Base-by-base conservation (phyloP, 2,113 vertebrate species). In the Nymphicus hollandicus region DNA sequence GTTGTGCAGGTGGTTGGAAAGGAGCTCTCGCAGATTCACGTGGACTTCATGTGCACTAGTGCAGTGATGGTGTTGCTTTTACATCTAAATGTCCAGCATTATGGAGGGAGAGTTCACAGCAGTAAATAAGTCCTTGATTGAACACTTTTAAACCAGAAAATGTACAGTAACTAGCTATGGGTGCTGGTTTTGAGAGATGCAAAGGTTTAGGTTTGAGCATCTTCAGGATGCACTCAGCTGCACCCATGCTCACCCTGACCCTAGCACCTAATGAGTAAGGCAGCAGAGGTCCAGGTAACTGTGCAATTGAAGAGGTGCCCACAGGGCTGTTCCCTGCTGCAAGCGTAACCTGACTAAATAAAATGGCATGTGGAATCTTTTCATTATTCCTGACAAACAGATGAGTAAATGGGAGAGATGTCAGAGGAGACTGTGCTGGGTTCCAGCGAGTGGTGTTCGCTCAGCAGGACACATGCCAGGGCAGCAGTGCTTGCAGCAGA, bases 171-270 rank as follows among this genome's bases (percentile, higher is more conserved):
- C 13, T 58, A 29, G 16, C 10, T 65, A 1, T 9, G 29, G 14
- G 41, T 70, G 70, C 55, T 58, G 2, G 8, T 81, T 78, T n/a
- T 28, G 74, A 52, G 58, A 61, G 13, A 6, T 35, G 13, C 23
- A 9, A 11, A 35, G 19, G 20, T 66, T 60, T n/a, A 41, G 53
- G 41, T 66, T 65, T 60, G 46, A 35, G 10, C 12, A 7, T 4
- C 25, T 4, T 16, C 9, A 33, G 76, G 37, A 11, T 17, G 31
- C 7, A 1, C n/a, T 28, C 17, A 6, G 25, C 52, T 39, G 44
- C 43, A 37, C 24, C 33, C 35, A 7, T 0, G 11, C 50, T 44
- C 29, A 35, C 3, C 23, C 35, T 6, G 72, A 28, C 0, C 10
- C 31, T 7, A 25, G n/a, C 7, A 6, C 49, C 24, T 46, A 4